These are phyloP conservation scores for Drosophila baimaii DNA, from an alignment of 1,140 invertebrate species.

Conservation along the genomic window DNA sequence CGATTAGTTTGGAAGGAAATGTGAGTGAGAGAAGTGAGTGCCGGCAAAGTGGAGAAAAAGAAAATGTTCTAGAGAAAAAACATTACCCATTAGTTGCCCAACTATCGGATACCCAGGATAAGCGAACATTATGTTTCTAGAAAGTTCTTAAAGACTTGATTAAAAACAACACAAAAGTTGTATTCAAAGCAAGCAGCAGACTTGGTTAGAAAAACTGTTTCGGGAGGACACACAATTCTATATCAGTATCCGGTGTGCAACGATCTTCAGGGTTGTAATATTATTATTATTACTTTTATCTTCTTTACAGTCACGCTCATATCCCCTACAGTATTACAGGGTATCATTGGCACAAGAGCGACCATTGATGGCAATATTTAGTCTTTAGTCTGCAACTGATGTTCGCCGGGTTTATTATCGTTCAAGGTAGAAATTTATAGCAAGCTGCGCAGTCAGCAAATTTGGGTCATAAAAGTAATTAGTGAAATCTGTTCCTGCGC, in stretches of 20 bases:
- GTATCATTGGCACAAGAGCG: slow-evolving; percentile 11
- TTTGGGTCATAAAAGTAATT: slow-evolving; percentile 82
- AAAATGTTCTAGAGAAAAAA: slow-evolving; percentile 3
- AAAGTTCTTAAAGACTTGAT: not conserved
- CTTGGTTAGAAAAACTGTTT: not conserved
- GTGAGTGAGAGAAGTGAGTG: slow-evolving; percentile 28
- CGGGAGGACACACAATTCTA: not conserved
- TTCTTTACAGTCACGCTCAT: not conserved
- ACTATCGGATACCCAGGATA: not conserved
- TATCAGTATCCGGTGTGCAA: not conserved
- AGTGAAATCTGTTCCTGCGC: slow-evolving; percentile 65
- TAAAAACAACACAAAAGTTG: not conserved
- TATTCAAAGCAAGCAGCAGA: not conserved
- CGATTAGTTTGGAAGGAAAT: slow-evolving; percentile 64
- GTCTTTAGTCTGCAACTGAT: slow-evolving; percentile 56
- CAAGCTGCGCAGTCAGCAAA: slow-evolving; percentile 65
- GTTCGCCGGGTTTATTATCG: slow-evolving; percentile 45
- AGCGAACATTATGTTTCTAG: too few relatives aligned
- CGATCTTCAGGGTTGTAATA: too few relatives aligned
- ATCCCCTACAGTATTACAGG: not conserved
- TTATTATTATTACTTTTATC: not conserved
- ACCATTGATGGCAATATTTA: slow-evolving; percentile 40
- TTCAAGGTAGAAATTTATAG: slow-evolving; percentile 71
- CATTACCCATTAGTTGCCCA: too few relatives aligned
- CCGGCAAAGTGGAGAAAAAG: slow-evolving; percentile 15